Percentiles rank a stretch among this genome's conserved stretches.
Conservation (phyloP, 1,140 invertebrate genomes). For the Bombus sylvicola region DNA sequence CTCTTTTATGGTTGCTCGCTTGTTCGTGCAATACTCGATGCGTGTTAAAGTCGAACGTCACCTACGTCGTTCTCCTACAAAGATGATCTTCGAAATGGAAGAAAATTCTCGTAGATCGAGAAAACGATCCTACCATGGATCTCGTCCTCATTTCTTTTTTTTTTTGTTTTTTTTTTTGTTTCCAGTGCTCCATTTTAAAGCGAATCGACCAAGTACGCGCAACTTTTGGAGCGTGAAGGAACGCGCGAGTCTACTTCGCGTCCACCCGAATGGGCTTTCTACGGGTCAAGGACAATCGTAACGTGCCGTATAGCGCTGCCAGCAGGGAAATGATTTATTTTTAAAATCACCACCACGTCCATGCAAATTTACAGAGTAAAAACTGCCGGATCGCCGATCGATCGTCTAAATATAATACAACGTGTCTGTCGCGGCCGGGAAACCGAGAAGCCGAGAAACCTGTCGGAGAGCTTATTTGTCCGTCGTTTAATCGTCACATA, state of each 20-base stretch:
- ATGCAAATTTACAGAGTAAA: not conserved
- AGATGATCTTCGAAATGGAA: not conserved
- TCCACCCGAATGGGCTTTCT: slow-evolving; percentile 47
- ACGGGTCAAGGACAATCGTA: slow-evolving; percentile 60
- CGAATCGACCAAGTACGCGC: slow-evolving; percentile 4
- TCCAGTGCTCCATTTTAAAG: slow-evolving; percentile 39
- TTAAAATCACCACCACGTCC: slow-evolving; percentile 4
- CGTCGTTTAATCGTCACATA: no score
- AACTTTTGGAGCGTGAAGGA: slow-evolving; percentile 62
- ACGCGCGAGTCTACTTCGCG: slow-evolving; percentile 40
- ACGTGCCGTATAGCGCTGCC: not conserved
- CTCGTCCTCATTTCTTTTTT: not conserved
- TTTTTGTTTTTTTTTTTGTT: not conserved
- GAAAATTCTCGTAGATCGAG: not conserved
- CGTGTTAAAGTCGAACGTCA: not conserved
- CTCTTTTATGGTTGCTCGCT: no score
- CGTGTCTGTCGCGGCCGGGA: not conserved
- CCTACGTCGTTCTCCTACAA: not conserved
- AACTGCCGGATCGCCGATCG: not conserved
- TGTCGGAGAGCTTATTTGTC: no score
- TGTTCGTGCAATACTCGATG: no score
- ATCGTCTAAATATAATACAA: slow-evolving; percentile 15
- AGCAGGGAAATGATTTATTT: slow-evolving; percentile 35
- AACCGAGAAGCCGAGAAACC: not conserved
- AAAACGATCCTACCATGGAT: no score